Evolutionary conservation across 2,113 vertebrate species (phyloP).

Genomic region (Procavia capensis): DNA sequence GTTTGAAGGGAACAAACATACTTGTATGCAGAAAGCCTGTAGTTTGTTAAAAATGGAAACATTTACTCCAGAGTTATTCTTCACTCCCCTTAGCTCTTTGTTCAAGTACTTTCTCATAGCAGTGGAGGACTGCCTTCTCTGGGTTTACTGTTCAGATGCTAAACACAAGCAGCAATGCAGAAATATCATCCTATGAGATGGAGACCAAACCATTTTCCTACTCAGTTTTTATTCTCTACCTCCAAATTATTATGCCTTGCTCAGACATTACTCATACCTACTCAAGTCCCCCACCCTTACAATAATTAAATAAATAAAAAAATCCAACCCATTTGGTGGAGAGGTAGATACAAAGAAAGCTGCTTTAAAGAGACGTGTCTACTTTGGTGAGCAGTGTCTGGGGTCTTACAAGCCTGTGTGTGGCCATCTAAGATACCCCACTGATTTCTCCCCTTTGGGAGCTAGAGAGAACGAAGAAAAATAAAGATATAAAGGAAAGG

Average conservation of each 20-base stretch:
- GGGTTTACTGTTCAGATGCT: neutral
- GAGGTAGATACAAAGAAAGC: neutral
- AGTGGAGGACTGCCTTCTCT: neutral
- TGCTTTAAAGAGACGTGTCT: neutral
- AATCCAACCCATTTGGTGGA: neutral
- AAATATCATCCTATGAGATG: neutral
- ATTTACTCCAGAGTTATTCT: neutral
- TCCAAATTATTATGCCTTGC: neutral
- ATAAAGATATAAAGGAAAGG: too few relatives aligned
- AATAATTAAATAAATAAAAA: too few relatives aligned
- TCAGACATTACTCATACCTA: neutral
- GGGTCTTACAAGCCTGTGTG: too few relatives aligned
- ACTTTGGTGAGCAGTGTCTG: too few relatives aligned
- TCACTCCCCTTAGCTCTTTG: neutral
- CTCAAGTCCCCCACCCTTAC: neutral
- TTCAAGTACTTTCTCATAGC: neutral
- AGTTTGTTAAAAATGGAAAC: constrained; percentile 34
- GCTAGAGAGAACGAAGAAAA: too few relatives aligned
- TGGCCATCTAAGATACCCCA: too few relatives aligned
- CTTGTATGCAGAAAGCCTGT: neutral
- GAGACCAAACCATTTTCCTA: neutral
- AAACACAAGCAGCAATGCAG: neutral
- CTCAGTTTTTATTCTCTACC: neutral
- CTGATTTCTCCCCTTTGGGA: too few relatives aligned
- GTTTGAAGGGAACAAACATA: constrained; percentile 24